phyloP scores from a whole-genome alignment of 2,888 invertebrate genomes.

The Chrysolina americana region DNA sequence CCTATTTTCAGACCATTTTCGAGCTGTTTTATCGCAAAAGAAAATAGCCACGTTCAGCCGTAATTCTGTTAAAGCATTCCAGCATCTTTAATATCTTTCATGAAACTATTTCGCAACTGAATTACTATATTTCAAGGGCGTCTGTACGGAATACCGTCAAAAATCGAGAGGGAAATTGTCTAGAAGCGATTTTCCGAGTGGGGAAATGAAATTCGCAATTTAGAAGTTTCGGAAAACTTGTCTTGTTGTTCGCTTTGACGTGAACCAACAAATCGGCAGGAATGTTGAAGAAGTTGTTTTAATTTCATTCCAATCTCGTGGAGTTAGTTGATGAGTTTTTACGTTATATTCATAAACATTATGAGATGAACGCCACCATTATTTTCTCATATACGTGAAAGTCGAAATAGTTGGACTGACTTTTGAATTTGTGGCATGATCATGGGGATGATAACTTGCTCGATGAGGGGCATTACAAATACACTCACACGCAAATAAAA shows the following conservation, averaged over 20 bases:
- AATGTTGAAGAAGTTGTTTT: background rate
- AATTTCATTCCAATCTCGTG: background rate
- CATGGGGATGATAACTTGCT: too few relatives aligned
- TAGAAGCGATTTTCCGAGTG: conserved; percentile 27
- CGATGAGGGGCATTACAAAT: too few relatives aligned
- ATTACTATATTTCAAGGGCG: conserved; percentile 38
- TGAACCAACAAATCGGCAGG: conserved; percentile 5
- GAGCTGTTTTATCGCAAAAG: conserved; percentile 20
- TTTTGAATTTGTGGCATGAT: too few relatives aligned
- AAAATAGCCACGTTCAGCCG: conserved; percentile 34
- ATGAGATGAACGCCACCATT: too few relatives aligned
- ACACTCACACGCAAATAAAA: too few relatives aligned
- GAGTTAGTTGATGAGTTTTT: conserved; percentile 25
- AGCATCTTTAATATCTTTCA: conserved; percentile 41
- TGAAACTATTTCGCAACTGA: conserved; percentile 44
- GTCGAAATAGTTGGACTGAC: too few relatives aligned
- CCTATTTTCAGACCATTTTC: background rate
- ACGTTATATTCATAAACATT: background rate
- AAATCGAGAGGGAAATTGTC: conserved; percentile 30
- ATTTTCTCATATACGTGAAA: too few relatives aligned
- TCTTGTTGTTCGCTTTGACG: conserved; percentile 7
- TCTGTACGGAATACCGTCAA: conserved; percentile 17
- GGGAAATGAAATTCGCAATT: conserved; percentile 38
- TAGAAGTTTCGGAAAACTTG: conserved; percentile 10
- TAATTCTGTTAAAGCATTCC: conserved; percentile 27